phyloP scores from a whole-genome alignment of 2,888 invertebrate genomes.

The Elysia crispata region DNA sequence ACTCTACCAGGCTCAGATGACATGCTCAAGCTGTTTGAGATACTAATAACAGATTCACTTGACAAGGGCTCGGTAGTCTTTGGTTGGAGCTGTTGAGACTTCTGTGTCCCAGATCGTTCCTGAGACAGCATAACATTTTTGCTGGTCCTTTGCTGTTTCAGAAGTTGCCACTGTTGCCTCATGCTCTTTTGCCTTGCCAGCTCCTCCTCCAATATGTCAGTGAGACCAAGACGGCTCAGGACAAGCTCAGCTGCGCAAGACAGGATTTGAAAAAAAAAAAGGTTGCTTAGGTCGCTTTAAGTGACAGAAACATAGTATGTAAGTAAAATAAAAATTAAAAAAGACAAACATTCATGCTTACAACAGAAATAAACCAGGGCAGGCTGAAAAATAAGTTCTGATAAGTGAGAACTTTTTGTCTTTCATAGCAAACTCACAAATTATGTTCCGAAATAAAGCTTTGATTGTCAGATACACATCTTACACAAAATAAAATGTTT shows the following conservation, averaged over 20 bases:
- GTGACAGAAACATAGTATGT: too few relatives aligned
- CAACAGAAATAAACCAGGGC: background rate
- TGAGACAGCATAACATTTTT: background rate
- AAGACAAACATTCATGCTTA: too few relatives aligned
- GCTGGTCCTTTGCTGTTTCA: background rate
- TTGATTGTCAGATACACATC: too few relatives aligned
- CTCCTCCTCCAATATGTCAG: slow-evolving; percentile 64
- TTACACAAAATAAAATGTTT: too few relatives aligned
- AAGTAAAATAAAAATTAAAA: too few relatives aligned
- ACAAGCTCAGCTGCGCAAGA: slow-evolving; percentile 68
- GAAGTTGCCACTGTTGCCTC: background rate
- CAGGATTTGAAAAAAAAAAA: background rate
- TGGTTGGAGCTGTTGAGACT: background rate
- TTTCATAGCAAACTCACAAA: too few relatives aligned
- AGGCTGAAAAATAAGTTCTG: background rate
- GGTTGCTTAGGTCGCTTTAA: background rate
- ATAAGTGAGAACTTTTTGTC: too few relatives aligned
- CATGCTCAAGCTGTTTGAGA: too few relatives aligned
- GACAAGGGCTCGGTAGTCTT: too few relatives aligned
- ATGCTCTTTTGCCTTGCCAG: slow-evolving; percentile 31
- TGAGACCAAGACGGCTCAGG: slow-evolving; percentile 64
- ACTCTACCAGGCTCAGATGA: too few relatives aligned
- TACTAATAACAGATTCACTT: too few relatives aligned
- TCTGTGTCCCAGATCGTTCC: background rate
- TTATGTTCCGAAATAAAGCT: too few relatives aligned